These are phyloP conservation scores for Kradibia gibbosae DNA, from an alignment of 1,140 invertebrate species.

Conservation along the genomic window DNA sequence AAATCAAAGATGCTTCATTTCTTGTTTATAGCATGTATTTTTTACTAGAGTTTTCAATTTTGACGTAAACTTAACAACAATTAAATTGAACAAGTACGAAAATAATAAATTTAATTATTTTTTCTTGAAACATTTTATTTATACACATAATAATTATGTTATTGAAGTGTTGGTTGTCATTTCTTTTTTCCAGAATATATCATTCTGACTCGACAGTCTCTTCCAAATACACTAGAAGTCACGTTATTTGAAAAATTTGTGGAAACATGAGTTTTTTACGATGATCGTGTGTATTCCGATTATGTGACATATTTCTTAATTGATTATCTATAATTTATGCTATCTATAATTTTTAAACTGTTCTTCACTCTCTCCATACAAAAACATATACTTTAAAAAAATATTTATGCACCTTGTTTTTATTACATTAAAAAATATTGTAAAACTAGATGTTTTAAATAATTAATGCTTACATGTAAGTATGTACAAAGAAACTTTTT, in stretches of 20 bases:
- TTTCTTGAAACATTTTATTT: background rate
- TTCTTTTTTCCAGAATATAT: background rate
- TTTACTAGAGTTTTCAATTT: background rate
- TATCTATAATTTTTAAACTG: too few relatives aligned
- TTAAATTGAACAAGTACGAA: background rate
- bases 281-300: background rate
- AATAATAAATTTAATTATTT: constrained; percentile 36
- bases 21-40: too few relatives aligned
- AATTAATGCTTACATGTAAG: too few relatives aligned
- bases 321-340: too few relatives aligned
- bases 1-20: too few relatives aligned
- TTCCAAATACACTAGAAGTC: constrained; percentile 35
- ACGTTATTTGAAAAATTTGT: constrained; percentile 27
- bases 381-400: too few relatives aligned
- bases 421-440: too few relatives aligned
- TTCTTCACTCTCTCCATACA: too few relatives aligned
- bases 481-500: too few relatives aligned
- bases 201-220: background rate
- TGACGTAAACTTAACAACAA: background rate
- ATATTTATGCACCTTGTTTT: too few relatives aligned
- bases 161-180: background rate
- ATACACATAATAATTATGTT: background rate
- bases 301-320: constrained; percentile 32
- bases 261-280: constrained; percentile 32
- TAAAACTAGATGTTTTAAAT: too few relatives aligned